Conservation (phyloP, 2,797 vertebrate genomes). For the Ataeniobius toweri region DNA sequence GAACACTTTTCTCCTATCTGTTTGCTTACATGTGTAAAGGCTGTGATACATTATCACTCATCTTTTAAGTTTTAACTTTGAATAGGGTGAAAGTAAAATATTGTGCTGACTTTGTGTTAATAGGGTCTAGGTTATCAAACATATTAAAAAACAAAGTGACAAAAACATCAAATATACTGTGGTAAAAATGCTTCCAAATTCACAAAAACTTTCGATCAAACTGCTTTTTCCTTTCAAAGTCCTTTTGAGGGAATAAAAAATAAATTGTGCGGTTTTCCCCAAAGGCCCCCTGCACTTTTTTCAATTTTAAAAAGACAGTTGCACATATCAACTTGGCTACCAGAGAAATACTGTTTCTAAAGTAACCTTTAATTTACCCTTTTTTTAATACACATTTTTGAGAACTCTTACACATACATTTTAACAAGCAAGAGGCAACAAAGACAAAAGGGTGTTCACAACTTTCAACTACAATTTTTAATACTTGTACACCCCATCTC, state of each 20-base stretch:
- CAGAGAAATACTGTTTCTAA: neutral
- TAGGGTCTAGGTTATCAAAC: neutral
- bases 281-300: neutral
- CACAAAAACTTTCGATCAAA: neutral
- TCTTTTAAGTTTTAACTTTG: neutral
- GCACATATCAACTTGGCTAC: neutral
- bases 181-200: neutral
- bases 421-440: neutral
- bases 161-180: neutral
- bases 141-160: neutral
- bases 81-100: neutral
- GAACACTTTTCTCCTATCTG: neutral
- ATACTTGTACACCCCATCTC: neutral
- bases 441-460: neutral
- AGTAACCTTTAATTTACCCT: neutral
- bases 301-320: neutral
- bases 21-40: neutral
- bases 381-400: neutral
- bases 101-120: neutral
- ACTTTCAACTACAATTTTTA: neutral
- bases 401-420: neutral
- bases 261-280: neutral
- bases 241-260: neutral
- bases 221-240: neutral
- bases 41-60: neutral